Conservation (phyloP, 2,888 invertebrate species). For the Eupithecia vulgata region DNA sequence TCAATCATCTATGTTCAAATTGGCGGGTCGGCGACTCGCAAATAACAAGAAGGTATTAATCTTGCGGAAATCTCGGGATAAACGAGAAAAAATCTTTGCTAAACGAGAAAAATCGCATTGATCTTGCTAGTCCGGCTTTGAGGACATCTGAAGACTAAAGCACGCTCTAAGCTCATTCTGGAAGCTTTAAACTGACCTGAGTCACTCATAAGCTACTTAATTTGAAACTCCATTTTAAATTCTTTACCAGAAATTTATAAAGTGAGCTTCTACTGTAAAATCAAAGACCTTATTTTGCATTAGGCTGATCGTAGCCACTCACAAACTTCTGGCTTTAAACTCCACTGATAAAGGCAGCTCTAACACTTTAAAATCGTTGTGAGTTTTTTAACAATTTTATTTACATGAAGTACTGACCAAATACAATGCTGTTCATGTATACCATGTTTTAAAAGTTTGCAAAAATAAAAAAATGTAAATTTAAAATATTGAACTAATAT, state of each 20-base stretch:
- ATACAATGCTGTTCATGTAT: too few species aligned
- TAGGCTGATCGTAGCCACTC: neutral
- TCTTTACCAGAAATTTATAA: neutral
- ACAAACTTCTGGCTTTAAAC: neutral
- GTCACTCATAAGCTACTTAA: conserved; percentile 10
- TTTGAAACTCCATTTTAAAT: neutral
- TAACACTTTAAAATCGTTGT: neutral
- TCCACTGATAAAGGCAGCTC: neutral
- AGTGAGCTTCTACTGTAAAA: neutral
- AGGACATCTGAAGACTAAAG: conserved; percentile 67
- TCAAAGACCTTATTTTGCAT: neutral
- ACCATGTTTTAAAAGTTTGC: neutral
- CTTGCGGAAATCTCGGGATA: conserved; percentile 56
- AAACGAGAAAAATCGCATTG: conserved; percentile 69
- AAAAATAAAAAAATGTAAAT: too few species aligned
- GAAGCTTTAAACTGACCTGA: conserved; percentile 56
- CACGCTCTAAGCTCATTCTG: conserved; percentile 75
- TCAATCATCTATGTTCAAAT: conserved; percentile 39
- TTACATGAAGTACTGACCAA: too few species aligned
- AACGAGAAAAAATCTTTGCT: conserved; percentile 57
- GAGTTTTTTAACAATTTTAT: too few species aligned
- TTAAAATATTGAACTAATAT: neutral
- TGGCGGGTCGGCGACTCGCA: conserved; percentile 50
- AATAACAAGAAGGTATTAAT: conserved; percentile 65
- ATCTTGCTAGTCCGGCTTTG: conserved; percentile 69